A percentile compares a stretch with the other conserved stretches of the same genome.
Evolutionary conservation across 1,140 invertebrate species (phyloP).

Genomic region (Monochamus saltuarius): DNA sequence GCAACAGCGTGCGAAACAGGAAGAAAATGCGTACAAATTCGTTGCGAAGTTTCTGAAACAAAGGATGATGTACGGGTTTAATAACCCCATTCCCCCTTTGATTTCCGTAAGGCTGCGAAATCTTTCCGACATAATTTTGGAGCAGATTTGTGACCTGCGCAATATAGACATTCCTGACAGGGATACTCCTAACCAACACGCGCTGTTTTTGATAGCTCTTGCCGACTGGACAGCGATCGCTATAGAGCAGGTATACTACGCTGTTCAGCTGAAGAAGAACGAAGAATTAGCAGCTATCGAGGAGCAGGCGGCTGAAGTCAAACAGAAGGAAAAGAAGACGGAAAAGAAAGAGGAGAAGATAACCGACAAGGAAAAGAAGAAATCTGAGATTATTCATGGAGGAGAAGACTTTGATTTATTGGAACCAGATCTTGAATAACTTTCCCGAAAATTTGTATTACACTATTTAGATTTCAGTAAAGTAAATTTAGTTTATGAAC

Average conservation of each 20-base stretch:
- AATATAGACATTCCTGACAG: conserved; percentile 33
- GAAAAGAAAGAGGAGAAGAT: conserved; percentile 5
- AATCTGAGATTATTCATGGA: no score
- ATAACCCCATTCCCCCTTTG: conserved; percentile 36
- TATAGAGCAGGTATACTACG: conserved; percentile 40
- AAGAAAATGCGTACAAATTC: conserved; percentile 33
- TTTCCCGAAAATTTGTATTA: no score
- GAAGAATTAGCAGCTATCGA: conserved; percentile 34
- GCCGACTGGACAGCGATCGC: conserved; percentile 42
- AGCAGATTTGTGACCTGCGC: conserved; percentile 37
- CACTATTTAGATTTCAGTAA: no score
- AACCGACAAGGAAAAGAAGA: no score
- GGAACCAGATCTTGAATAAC: no score
- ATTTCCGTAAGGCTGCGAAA: conserved; percentile 40
- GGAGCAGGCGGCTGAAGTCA: conserved; percentile 14
- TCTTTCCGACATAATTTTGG: conserved; percentile 41
- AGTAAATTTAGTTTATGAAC: no score
- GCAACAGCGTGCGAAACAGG: conserved; percentile 22
- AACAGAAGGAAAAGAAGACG: conserved; percentile 11
- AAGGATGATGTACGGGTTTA: conserved; percentile 29
- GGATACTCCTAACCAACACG: conserved; percentile 29
- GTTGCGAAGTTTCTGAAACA: conserved; percentile 31
- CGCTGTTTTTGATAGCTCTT: conserved; percentile 30
- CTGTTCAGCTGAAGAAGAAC: conserved; percentile 40
- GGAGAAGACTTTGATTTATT: no score